Base-by-base conservation (phyloP, 2,113 vertebrate species). In the Engystomops pustulosus region DNA sequence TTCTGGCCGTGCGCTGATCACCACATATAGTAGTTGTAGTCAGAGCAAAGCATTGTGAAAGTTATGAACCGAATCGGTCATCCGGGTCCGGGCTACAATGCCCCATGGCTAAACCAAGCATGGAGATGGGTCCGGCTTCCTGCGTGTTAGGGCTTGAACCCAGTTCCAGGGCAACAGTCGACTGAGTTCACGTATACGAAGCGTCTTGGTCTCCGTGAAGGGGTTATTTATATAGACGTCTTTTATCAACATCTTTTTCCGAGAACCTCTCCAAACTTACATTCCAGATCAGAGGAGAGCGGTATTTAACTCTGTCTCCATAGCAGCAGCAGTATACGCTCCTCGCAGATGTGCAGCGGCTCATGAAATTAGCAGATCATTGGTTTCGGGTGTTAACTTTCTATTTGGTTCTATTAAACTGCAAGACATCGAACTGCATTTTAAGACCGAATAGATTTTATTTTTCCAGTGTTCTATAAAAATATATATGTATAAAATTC, bases 301-400 rank as follows among this genome's bases (percentile, higher is more conserved):
- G 17, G n/a, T 83, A 86, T 80, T 83, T 90, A 51, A 79, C 88
- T 85, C 72, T 23, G 80, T 47, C 79, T 44, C 62, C 79, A 68
- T 55, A 62, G 81, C 60, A 4, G 81, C 60, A 4, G 30, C 25
- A 15, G 23, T 83, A 80, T 36, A 51, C 55, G 85, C 81, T 58
- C 25, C 71, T 20, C 18, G 27, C 53, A 75, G 70, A 75, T 75
- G 81, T 65, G 53, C 71, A 45, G 34, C 25, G 12, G 7, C 9
- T 27, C 55, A 27, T 60, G 14, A 82, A 72, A 62, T 58, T 34
- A 58, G 67, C 65, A 51, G 65, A 45, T 53, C 17, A 9, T 80
- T 53, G 20, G 30, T 20, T 53, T 34, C 0, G 10, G 4, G 12
- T 10, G 41, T 3, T 34, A 36, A n/a, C 25, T 80, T 79, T 51